Evolutionary conservation across 2,113 vertebrate species (phyloP).

Genomic region (Geococcyx californianus): DNA sequence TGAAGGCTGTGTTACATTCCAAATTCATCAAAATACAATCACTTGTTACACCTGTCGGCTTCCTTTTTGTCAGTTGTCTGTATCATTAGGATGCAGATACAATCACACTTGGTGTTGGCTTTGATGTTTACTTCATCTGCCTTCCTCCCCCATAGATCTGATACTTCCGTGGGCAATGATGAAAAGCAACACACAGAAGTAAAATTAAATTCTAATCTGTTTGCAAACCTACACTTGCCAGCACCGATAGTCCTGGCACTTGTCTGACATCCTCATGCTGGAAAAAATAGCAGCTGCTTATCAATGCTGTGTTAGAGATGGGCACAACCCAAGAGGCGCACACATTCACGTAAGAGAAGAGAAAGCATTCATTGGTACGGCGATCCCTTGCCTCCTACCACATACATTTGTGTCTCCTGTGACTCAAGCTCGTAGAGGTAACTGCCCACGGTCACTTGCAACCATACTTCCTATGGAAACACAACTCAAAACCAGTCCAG

Average conservation of each 20-base stretch:
- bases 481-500: background rate
- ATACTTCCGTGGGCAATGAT: background rate
- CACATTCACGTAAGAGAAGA: background rate
- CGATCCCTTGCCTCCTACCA: background rate
- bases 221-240: background rate
- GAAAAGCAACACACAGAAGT: background rate
- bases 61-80: background rate
- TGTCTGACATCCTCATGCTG: background rate
- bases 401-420: background rate
- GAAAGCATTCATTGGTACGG: background rate
- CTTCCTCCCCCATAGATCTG: background rate
- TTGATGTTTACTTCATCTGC: background rate
- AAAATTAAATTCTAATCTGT: constrained; percentile 27
- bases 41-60: background rate
- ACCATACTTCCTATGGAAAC: background rate
- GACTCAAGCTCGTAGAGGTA: background rate
- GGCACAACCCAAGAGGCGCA: background rate
- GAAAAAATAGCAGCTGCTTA: background rate
- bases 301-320: background rate
- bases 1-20: background rate
- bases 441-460: background rate
- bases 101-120: background rate
- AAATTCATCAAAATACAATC: constrained; percentile 5
- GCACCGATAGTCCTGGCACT: background rate
- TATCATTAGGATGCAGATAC: background rate